Evolutionary conservation across 2,113 vertebrate species (phyloP).

Genomic region (Cephalopterus ornatus): DNA sequence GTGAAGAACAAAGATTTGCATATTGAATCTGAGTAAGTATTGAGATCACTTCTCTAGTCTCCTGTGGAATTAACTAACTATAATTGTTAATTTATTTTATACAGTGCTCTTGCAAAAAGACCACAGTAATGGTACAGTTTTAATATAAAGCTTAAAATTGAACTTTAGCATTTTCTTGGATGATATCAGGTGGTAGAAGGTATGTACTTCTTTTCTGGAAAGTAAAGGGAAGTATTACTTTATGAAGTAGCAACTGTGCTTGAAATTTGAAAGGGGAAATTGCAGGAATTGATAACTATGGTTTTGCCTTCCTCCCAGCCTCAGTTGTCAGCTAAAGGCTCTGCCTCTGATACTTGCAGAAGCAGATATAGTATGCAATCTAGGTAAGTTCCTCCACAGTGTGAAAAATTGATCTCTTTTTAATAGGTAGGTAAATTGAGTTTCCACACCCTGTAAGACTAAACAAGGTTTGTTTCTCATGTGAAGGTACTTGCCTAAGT

Average conservation of each 20-base stretch:
- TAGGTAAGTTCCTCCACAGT: neutral
- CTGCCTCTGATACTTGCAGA: neutral
- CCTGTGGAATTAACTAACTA: neutral
- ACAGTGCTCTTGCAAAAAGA: neutral
- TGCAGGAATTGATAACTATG: neutral
- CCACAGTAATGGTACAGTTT: neutral
- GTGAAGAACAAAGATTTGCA: neutral
- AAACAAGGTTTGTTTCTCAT: neutral
- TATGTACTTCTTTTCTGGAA: neutral
- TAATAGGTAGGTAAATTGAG: neutral
- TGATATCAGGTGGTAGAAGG: neutral
- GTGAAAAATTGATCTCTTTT: neutral
- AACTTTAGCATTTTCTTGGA: neutral
- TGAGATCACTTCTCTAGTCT: neutral
- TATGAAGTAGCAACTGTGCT: neutral
- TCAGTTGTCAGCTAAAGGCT: neutral
- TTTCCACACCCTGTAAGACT: neutral
- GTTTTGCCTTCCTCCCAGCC: neutral
- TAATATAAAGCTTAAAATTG: neutral
- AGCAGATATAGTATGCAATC: neutral
- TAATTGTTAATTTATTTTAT: neutral
- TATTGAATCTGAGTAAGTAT: slow-evolving; percentile 60
- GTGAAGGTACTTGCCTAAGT: neutral
- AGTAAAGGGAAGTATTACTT: neutral
- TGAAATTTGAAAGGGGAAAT: neutral